Evolutionary conservation across 2,113 vertebrate genomes (phyloP), one percentile per base, ranked within the genome.

Genomic region (Pachypanchax playfairii): DNA sequence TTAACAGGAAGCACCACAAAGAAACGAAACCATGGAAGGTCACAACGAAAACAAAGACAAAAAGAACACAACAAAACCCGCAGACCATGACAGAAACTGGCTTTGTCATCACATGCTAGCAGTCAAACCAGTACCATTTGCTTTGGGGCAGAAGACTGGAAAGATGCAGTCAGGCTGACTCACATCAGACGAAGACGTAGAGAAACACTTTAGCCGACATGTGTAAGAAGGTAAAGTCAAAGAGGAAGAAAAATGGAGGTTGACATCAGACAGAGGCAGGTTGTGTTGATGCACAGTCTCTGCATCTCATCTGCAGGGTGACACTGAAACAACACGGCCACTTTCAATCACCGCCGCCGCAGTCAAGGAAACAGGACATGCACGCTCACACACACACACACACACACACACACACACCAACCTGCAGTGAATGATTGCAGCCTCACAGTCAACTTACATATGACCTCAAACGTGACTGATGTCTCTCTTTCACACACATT

Each of bases 311-410:
- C 79, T 79, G 66, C 66, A 20, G 71, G 63, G 58, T 51, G 65
- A 75, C 78, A 76, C 75, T 69, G 66, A 81, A 75, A 79, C 73
- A 71, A 33, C 50, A n/a, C 21, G 73, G 70, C 57, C 73, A 79
- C 75, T 77, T 78, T 78, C 79, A 80, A 78, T 85, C 74, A 36
- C 47, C 2, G 48, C 66, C 15, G 71, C 60, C 18, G 43, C 35
- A 51, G 49, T 79, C 75, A 56, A 29, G 60, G 47, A 59, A 20
- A 67, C 56, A 56, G 22, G 8, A 3, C 29, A 13, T 33, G 7
- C 26, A 43, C 60, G 10, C 42, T 47, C 43, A 14, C 31, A 26
- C 60, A 49, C 14, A 61, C 29, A 31, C 61, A 22, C 7, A 20
- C 33, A 42, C 47, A 14, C 49, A 55, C 50, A 15, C 33, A 53